phyloP scores from a whole-genome alignment of 1,140 invertebrate genomes.

The Dinoponera quadriceps region DNA sequence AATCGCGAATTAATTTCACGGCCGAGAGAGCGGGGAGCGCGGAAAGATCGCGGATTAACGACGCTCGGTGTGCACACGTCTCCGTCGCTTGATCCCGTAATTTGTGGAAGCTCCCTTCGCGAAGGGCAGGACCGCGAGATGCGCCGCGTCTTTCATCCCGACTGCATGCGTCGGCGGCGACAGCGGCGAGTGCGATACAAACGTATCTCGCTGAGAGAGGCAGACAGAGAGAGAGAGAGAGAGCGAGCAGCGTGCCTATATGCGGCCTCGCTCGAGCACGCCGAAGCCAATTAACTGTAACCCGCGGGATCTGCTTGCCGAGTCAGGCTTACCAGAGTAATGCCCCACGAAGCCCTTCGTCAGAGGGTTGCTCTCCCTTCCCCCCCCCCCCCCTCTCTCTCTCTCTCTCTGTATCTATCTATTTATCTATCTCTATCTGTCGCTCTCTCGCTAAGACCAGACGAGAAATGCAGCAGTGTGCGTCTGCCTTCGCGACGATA shows the following conservation, averaged over 20 bases:
- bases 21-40: constrained; percentile 37
- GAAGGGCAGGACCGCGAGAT: constrained; percentile 22
- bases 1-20: constrained; percentile 56
- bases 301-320: constrained; percentile 77
- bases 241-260: not conserved
- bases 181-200: not conserved
- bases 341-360: constrained; percentile 76
- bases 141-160: constrained; percentile 27
- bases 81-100: constrained; percentile 30
- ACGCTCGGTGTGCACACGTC: constrained; percentile 12
- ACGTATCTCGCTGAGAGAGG: not conserved
- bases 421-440: too few relatives aligned
- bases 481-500: constrained; percentile 57
- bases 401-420: not conserved
- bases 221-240: too few relatives aligned
- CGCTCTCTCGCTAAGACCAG: constrained; percentile 57
- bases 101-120: constrained; percentile 35
- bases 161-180: constrained; percentile 5
- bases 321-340: constrained; percentile 76
- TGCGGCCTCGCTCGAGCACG: constrained; percentile 52
- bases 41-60: constrained; percentile 40
- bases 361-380: constrained; percentile 36
- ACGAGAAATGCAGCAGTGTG: constrained; percentile 65
- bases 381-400: too few relatives aligned
- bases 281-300: constrained; percentile 80